These are phyloP conservation scores for Falco concolor DNA, from an alignment of 2,797 vertebrate species.

Conservation along the genomic window DNA sequence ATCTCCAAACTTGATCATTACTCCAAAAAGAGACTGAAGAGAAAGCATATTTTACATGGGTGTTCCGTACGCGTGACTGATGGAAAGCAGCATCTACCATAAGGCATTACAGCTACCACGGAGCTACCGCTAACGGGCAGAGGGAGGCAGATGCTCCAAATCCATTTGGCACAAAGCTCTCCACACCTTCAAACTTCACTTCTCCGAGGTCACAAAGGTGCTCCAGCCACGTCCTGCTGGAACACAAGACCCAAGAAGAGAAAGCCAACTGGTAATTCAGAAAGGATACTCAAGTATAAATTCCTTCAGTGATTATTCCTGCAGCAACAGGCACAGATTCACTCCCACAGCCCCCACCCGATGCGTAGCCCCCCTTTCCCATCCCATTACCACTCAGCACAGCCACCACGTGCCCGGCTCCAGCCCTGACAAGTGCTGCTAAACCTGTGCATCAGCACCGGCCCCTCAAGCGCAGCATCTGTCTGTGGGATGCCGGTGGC, in stretches of 20 bases:
- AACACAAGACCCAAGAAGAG: background rate
- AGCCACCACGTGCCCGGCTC: background rate
- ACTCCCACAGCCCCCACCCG: background rate
- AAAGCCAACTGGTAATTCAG: background rate
- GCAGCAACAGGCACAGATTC: background rate
- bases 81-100: background rate
- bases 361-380: background rate
- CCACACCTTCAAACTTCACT: background rate
- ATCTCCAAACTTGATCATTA: background rate
- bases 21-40: background rate
- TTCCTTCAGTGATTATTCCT: background rate
- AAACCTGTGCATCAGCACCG: background rate
- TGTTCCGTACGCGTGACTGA: background rate
- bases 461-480: background rate
- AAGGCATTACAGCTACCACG: fast-evolving
- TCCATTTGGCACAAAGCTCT: background rate
- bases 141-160: background rate
- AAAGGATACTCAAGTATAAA: background rate
- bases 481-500: background rate
- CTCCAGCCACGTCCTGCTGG: background rate
- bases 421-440: background rate
- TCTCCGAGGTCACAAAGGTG: background rate
- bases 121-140: background rate
- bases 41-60: background rate
- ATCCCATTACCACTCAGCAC: background rate